phyloP scores from a whole-genome alignment of 2,888 invertebrate genomes.

The Lasioglossum morio region DNA sequence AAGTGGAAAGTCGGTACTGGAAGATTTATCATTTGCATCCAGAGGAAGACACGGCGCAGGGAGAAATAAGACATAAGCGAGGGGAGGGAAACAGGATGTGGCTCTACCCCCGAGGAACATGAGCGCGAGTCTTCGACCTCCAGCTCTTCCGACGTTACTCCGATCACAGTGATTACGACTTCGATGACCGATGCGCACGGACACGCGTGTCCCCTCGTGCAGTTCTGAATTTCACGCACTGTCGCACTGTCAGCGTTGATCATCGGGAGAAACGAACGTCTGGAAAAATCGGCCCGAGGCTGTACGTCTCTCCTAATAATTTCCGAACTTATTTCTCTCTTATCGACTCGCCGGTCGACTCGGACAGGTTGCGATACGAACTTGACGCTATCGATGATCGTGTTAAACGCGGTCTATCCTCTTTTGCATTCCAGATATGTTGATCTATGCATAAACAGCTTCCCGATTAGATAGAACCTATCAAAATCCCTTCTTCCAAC shows the following conservation, averaged over 20 bases:
- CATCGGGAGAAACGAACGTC: constrained; percentile 36
- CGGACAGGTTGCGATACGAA: not conserved
- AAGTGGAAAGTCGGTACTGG: not conserved
- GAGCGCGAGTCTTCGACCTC: constrained; percentile 48
- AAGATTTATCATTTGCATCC: constrained; percentile 29
- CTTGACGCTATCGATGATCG: not conserved
- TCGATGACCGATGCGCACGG: constrained; percentile 63
- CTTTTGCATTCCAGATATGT: not conserved
- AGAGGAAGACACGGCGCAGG: constrained; percentile 1
- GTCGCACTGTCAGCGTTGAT: constrained; percentile 56
- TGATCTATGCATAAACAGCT: not conserved
- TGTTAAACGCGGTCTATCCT: not conserved
- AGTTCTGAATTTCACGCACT: constrained; percentile 63
- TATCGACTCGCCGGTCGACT: not conserved
- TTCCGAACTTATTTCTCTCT: constrained; percentile 10
- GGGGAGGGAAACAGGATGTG: constrained; percentile 51
- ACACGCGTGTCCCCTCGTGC: constrained; percentile 37
- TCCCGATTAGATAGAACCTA: not conserved
- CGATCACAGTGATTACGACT: constrained; percentile 79
- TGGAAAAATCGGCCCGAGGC: constrained; percentile 30
- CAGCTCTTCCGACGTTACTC: constrained; percentile 68
- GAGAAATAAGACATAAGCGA: constrained; percentile 51
- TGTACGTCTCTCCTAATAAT: constrained; percentile 15
- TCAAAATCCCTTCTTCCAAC: not conserved
- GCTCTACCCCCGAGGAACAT: constrained; percentile 49